Base-by-base conservation (phyloP, 2,113 vertebrate species). In the Ctenodactylus gundi region DNA sequence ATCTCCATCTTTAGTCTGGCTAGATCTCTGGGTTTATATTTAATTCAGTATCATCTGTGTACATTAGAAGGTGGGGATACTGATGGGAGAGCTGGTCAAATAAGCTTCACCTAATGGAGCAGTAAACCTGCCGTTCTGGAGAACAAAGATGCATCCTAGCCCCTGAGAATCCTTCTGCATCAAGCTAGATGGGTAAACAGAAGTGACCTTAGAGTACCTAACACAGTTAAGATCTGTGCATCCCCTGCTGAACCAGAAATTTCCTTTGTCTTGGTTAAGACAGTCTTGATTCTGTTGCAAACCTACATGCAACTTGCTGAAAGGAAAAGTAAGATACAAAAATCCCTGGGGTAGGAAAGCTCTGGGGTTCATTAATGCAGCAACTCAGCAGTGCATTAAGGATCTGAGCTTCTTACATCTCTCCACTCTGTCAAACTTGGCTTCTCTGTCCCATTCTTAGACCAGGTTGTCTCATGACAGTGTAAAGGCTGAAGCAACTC, bases 21-120 rank as follows among this genome's bases (percentile, higher is more conserved):
- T 29, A 39, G 65, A 81, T 78, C 86, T 92, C 91, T 90, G 88
- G 53, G 64, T 76, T 90, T 67, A 55, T 90, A 31, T 90, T 95
- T 76, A 90, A 83, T 55, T 76, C 34, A 21, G 39, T 55, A 65
- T 75, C 60, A 64, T 68, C 44, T 41, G 31, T 80, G 72, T 67
- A 77, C 31, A 67, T 84, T 65, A 36, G 44, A 67, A 70, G 39
- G 23, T 51, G 44, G 44, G 58, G 25, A 18, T 41, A 44, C 81
- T 31, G 57, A 87, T 72, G 82, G 55, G 75, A 62, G 53, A 29
- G 18, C 85, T 41, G n/a, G 27, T 72, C 57, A 78, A 18, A 49
- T 58, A 70, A 3, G 4, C 67, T 62, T 60, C 65, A 41, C 44
- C 27, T 36, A 58, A 39, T 10, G 46, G 29, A 80, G 21, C 70